A percentile compares a stretch with the other conserved stretches of the same genome.
Evolutionary conservation across 2,113 vertebrate genomes (phyloP).

Genomic region (Muntiacus muntjak): DNA sequence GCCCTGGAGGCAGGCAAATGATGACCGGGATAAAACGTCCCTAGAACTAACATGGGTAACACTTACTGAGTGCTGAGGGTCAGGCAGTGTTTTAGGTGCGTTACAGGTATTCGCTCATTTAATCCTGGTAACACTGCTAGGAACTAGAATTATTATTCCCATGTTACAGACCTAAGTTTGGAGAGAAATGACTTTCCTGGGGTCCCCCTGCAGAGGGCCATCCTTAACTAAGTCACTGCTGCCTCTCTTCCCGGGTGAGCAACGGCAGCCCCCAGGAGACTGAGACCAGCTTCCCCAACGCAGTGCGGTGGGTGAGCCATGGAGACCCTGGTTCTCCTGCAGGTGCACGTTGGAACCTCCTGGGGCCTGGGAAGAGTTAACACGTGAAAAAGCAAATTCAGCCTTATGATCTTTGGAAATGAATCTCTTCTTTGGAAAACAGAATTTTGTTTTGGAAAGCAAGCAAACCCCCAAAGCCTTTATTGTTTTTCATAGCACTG

Average conservation of each 20-base stretch:
- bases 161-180: neutral
- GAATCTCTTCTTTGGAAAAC: neutral
- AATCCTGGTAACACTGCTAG: no score
- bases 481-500: neutral
- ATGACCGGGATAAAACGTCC: neutral
- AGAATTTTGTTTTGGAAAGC: slow-evolving; percentile 3
- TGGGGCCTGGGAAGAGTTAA: neutral
- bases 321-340: accelerated
- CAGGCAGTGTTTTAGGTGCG: neutral
- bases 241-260: neutral
- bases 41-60: no score
- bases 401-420: neutral
- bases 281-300: neutral
- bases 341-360: neutral
- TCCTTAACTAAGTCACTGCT: neutral
- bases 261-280: neutral
- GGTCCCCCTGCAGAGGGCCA: neutral
- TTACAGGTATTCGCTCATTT: neutral
- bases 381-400: neutral
- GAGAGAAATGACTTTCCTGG: neutral
- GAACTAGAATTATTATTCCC: no score
- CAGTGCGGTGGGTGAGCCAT: accelerated
- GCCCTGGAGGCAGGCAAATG: no score
- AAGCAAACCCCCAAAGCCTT: neutral
- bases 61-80: neutral